phyloP scores from a whole-genome alignment of 2,113 vertebrate genomes.

The Muntiacus reevesi region DNA sequence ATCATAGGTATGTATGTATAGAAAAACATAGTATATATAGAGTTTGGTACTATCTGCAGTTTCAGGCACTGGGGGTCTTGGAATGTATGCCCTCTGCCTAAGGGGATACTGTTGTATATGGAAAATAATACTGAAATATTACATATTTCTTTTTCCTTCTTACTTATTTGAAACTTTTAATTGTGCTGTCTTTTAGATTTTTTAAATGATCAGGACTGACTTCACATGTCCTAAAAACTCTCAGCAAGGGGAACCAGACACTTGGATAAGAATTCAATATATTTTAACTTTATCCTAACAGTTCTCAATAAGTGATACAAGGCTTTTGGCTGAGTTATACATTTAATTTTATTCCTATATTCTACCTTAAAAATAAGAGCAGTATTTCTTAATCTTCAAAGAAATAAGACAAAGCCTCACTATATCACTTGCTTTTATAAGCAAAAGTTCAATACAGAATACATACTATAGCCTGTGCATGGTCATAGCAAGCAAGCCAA shows the following conservation, averaged over 20 bases:
- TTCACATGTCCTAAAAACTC: not conserved
- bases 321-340: not conserved
- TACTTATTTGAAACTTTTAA: not conserved
- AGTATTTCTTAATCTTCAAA: not conserved
- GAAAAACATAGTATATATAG: not conserved
- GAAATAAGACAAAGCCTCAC: not conserved
- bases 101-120: not conserved
- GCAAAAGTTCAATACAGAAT: not conserved
- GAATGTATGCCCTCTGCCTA: not conserved
- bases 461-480: not conserved
- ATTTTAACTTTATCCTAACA: not conserved
- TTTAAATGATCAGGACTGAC: not conserved
- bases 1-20: not conserved
- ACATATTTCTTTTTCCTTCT: not conserved
- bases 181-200: not conserved
- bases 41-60: not conserved
- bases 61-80: not conserved
- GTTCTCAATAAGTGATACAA: not conserved
- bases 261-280: not conserved
- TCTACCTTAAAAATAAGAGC: conserved; percentile 32
- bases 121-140: not conserved
- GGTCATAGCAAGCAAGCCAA: not conserved
- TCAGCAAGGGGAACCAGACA: not conserved
- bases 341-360: not conserved
- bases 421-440: not conserved